These are phyloP conservation scores for Tachysurus fulvidraco DNA, from an alignment of 2,113 vertebrate species.

Conservation along the genomic window DNA sequence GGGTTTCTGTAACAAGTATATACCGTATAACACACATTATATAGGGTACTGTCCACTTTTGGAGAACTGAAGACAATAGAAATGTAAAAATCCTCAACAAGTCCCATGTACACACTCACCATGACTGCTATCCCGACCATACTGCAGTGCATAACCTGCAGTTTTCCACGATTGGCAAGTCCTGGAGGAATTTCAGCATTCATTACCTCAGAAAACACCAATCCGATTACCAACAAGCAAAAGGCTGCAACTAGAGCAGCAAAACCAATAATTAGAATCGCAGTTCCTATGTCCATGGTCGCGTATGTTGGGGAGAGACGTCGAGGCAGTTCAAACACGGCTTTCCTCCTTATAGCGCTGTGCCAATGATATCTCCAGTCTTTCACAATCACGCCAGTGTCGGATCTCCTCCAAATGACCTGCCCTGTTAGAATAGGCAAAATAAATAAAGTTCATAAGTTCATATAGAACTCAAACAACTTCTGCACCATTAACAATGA, in stretches of 20 bases:
- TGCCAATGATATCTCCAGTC: not conserved
- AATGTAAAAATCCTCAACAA: conserved; percentile 11
- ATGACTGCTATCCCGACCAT: conserved; percentile 68
- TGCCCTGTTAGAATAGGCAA: no score
- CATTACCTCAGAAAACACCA: conserved; percentile 75
- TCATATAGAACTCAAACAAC: no score
- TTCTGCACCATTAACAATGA: not conserved
- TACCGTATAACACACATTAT: not conserved
- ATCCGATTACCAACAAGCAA: conserved; percentile 75
- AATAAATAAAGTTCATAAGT: no score
- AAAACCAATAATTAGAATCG: conserved; percentile 69
- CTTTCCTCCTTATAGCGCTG: not conserved
- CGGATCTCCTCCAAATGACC: not conserved
- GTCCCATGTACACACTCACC: conserved; percentile 71
- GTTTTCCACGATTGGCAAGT: conserved; percentile 71
- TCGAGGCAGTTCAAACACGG: not conserved
- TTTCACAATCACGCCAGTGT: not conserved
- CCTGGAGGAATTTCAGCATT: conserved; percentile 78
- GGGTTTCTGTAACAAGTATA: not conserved
- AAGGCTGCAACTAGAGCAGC: conserved; percentile 70
- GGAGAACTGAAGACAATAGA: not conserved
- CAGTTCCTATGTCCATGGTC: conserved; percentile 69
- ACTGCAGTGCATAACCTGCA: conserved; percentile 67
- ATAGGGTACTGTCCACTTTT: not conserved
- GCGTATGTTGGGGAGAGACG: conserved; percentile 44